Base-by-base conservation (phyloP, 1,140 invertebrate genomes). In the Araneus ventricosus region DNA sequence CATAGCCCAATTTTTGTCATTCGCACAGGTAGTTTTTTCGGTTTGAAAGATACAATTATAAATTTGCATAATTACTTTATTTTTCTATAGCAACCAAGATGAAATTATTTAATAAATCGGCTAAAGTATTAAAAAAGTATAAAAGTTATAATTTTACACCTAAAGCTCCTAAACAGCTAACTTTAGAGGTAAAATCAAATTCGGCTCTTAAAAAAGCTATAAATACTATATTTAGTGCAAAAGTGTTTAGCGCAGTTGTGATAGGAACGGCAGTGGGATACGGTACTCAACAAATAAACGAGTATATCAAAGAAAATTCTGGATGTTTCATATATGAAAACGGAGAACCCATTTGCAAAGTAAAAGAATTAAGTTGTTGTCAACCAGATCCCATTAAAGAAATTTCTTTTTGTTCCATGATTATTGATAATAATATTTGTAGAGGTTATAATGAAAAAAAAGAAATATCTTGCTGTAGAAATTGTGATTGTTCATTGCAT, bases 221-320 rank as follows among this genome's bases (percentile, higher is more conserved):
- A 22, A 59, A 80, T 24, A 7, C 27, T 6, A 5, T 91, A 1
- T 91, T 91, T 30, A 84, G 30, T 20, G 84, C 84, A 41, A 91
- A 82, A 17, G 30, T 2, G n/a, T 45, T 45, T 45, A 14, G 45
- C n/a, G 20, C 37, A 3, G 24, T 80, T 1, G 52, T 27, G 0
- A n/a, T 22, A 1, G 52, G 57, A 4, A 85, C 89, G 3, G n/a
- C 37, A 2, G 24, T 63, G 0, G 80, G 79, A 7, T 52, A 45
- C 3, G 89, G 52, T 6, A 17, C 24, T 5, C 37, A 37, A 24
- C 30, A 84, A 22, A 67, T 91, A 41, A 41, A 59, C 0, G 24
- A 84, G 24, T 91, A 91, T 7, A 84, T 91, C 6, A 17, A 91
- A 45, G 22, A 30, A 24, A 91, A 91, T 63, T 91, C 89, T 4